Conservation (phyloP, 2,797 vertebrate genomes). For the Gadopsis bispinosus region DNA sequence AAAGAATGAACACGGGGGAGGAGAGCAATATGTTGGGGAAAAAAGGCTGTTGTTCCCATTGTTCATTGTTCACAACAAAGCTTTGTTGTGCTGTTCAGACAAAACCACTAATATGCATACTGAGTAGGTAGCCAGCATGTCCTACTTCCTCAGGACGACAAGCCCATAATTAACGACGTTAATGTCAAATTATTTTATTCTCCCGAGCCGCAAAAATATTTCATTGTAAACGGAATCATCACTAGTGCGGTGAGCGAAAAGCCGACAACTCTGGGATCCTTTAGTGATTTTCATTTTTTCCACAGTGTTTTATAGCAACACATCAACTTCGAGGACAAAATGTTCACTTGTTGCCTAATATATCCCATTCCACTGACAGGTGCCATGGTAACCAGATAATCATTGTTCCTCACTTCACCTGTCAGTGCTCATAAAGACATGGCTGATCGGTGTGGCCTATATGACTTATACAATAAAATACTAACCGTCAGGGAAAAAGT, state of each 20-base stretch:
- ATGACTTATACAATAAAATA: background rate
- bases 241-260: background rate
- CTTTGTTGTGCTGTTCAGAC: constrained; percentile 53
- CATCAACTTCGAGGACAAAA: too few species aligned
- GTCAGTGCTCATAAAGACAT: too few species aligned
- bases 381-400: too few species aligned
- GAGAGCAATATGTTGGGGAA: background rate
- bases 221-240: background rate
- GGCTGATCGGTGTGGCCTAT: too few species aligned
- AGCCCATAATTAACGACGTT: background rate
- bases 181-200: background rate
- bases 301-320: background rate
- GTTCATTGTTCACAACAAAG: constrained; percentile 60
- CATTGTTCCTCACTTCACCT: too few species aligned
- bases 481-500: too few species aligned
- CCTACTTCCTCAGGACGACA: constrained; percentile 22
- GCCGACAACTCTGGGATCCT: background rate
- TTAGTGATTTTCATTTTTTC: background rate
- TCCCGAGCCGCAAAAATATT: background rate
- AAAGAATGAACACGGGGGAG: constrained; percentile 23
- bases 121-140: constrained; percentile 41
- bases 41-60: constrained; percentile 58
- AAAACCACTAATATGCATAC: constrained; percentile 37
- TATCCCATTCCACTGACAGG: too few species aligned
- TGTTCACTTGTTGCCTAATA: too few species aligned